These are phyloP conservation scores for Protobothrops flavoviridis DNA, from an alignment of 2,113 vertebrate genomes.

Conservation along the genomic window DNA sequence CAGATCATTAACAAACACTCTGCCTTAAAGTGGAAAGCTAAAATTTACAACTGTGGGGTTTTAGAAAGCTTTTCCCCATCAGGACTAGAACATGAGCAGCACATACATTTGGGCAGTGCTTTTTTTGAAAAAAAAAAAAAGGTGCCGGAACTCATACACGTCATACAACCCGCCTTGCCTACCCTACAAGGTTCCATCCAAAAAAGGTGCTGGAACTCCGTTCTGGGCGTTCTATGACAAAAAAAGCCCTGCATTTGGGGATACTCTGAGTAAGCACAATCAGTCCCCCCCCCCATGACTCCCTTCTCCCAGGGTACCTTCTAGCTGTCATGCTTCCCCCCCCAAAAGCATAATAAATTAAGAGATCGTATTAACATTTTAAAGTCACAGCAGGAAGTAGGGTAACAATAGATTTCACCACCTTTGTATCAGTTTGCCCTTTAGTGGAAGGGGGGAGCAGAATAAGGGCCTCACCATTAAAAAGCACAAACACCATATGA, in stretches of 20 bases:
- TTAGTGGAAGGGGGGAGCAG: constrained; percentile 17
- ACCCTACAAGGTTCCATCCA: no score
- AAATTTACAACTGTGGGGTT: constrained; percentile 61
- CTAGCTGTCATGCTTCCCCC: constrained; percentile 16
- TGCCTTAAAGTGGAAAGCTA: constrained; percentile 56
- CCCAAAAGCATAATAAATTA: constrained; percentile 45
- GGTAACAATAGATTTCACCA: constrained; percentile 35
- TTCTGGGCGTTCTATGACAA: no score
- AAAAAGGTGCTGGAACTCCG: no score
- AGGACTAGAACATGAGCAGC: constrained; percentile 21
- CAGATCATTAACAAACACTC: constrained; percentile 53
- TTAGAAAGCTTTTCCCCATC: constrained; percentile 47
- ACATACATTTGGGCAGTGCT: constrained; percentile 40
- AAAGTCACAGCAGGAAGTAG: constrained; percentile 61
- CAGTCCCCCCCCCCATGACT: constrained; percentile 31
- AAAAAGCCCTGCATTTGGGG: constrained; percentile 33
- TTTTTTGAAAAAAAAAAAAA: no score
- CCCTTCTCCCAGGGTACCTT: constrained; percentile 39
- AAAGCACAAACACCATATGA: constrained; percentile 32
- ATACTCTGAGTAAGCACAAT: constrained; percentile 45
- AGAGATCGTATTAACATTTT: constrained; percentile 47
- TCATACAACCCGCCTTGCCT: no score
- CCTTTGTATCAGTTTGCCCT: constrained; percentile 33
- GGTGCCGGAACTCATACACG: no score
- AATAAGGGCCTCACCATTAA: constrained; percentile 33